Conservation (phyloP, 2,113 vertebrate genomes). For the Ophthalmolycus amberensis region DNA sequence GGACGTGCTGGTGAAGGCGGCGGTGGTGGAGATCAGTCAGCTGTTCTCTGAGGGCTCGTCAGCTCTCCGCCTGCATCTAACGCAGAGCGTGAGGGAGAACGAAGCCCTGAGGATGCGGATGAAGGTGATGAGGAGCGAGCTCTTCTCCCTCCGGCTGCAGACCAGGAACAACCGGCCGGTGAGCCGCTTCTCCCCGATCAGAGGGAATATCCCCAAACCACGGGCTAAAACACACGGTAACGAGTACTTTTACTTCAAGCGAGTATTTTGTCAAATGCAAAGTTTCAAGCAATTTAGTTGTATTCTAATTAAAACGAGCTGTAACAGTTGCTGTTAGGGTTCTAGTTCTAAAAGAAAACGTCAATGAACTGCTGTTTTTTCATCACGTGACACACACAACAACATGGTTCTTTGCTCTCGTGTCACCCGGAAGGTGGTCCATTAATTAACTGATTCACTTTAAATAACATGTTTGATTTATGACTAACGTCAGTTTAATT, state of each 20-base stretch:
- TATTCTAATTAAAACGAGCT: neutral
- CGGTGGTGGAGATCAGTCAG: constrained; percentile 76
- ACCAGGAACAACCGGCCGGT: constrained; percentile 65
- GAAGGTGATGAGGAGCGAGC: constrained; percentile 78
- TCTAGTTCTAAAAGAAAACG: no score
- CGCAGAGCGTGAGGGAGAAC: constrained; percentile 78
- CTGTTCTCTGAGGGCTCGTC: constrained; percentile 77
- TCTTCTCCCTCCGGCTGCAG: constrained; percentile 76
- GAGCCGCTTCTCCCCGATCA: constrained; percentile 62
- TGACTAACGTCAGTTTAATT: neutral
- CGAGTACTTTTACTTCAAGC: neutral
- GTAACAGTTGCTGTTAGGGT: neutral
- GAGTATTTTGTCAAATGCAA: neutral
- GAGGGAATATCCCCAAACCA: constrained; percentile 53
- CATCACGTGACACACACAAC: neutral
- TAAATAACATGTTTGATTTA: neutral
- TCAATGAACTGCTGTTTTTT: no score
- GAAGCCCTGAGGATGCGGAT: constrained; percentile 75
- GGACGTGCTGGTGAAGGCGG: constrained; percentile 78
- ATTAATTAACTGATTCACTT: neutral
- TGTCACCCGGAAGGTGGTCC: neutral
- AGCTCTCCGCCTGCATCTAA: constrained; percentile 68
- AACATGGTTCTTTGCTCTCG: neutral
- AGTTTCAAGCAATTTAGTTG: neutral
- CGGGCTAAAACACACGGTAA: constrained; percentile 66